phyloP scores from a whole-genome alignment of 2,797 vertebrate species.

The Clarias fuscus region DNA sequence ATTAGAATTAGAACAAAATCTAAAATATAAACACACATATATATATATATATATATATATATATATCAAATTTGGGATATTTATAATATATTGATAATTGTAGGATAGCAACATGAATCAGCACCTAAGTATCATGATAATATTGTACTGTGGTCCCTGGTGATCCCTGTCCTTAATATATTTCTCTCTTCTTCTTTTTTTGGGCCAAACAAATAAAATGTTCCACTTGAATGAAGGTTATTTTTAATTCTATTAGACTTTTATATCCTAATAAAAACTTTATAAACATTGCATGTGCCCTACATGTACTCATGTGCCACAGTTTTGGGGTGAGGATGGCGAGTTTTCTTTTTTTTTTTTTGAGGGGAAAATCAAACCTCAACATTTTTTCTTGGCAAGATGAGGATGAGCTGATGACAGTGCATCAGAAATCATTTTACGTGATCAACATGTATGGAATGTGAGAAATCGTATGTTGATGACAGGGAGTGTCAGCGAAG shows the following conservation, averaged over 20 bases:
- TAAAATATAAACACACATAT: too few relatives aligned
- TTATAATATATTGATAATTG: too few relatives aligned
- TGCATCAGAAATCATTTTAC: constrained; percentile 71
- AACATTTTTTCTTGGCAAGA: constrained; percentile 71
- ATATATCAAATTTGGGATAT: too few relatives aligned
- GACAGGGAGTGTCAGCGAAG: constrained; percentile 64
- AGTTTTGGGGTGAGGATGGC: constrained; percentile 32
- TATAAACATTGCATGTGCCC: constrained; percentile 9
- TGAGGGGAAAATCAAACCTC: constrained; percentile 70
- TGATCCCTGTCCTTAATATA: too few relatives aligned
- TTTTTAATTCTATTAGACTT: neutral
- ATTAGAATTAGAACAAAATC: too few relatives aligned
- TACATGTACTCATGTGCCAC: constrained; percentile 31
- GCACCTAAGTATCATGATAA: too few relatives aligned
- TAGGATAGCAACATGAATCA: too few relatives aligned
- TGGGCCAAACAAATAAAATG: neutral
- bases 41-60: too few relatives aligned
- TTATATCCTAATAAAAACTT: neutral
- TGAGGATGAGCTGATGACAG: constrained; percentile 60
- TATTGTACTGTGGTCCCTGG: too few relatives aligned
- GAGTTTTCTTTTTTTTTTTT: constrained; percentile 61
- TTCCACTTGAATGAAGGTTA: neutral
- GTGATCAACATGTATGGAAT: constrained; percentile 73
- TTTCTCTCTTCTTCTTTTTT: neutral
- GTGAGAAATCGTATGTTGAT: constrained; percentile 67